These are phyloP conservation scores for Poliocrania exsul DNA, from an alignment of 2,797 vertebrate genomes.

Conservation along the genomic window DNA sequence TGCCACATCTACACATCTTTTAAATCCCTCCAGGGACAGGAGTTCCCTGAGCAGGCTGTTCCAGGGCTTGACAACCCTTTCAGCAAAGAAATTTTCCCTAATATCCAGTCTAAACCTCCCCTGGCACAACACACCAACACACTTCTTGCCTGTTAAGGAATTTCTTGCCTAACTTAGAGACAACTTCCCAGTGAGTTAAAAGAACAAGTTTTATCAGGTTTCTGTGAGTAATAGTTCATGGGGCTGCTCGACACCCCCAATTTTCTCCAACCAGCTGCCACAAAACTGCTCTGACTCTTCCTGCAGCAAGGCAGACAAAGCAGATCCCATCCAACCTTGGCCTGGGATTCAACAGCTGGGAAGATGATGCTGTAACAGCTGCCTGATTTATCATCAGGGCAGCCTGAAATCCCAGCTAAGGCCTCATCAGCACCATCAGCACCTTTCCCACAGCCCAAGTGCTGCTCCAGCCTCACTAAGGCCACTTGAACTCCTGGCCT, in stretches of 20 bases:
- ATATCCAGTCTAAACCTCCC: no score
- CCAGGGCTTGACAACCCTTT: no score
- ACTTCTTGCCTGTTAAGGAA: background rate
- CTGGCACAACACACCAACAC: background rate
- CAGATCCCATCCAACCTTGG: background rate
- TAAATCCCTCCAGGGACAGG: no score
- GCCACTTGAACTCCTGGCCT: background rate
- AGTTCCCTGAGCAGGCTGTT: no score
- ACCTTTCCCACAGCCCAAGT: background rate
- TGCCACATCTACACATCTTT: no score
- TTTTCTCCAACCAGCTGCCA: no score
- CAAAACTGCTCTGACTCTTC: no score
- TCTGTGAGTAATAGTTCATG: no score
- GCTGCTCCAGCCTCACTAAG: background rate
- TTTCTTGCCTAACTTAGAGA: no score
- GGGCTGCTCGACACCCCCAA: no score
- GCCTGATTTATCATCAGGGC: background rate
- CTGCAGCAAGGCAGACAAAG: background rate
- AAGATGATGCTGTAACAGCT: background rate
- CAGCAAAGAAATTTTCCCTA: no score
- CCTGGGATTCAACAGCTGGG: background rate
- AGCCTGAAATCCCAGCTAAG: background rate
- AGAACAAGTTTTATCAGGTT: background rate
- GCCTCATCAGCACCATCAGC: background rate
- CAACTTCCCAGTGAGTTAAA: background rate